Conservation (phyloP, 2,797 vertebrate species). For the Basileuterus tristriatus region DNA sequence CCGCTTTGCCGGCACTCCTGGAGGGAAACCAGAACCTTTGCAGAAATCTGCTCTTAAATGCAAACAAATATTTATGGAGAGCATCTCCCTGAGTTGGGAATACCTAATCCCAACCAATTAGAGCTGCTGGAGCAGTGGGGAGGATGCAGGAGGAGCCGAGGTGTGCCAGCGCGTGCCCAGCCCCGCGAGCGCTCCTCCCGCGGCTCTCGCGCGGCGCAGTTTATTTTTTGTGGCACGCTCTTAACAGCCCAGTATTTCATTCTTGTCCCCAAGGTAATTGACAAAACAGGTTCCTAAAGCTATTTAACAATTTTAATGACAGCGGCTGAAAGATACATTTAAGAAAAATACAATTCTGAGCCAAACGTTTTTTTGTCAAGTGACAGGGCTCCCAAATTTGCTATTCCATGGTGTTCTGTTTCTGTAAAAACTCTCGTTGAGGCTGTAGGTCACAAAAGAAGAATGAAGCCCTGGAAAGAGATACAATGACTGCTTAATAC, state of each 20-base stretch:
- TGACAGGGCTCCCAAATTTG: background rate
- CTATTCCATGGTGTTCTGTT: background rate
- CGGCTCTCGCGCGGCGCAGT: accelerated
- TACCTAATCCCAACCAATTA: background rate
- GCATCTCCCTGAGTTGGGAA: background rate
- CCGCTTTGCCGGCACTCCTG: accelerated
- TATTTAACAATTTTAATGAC: slow-evolving; percentile 19
- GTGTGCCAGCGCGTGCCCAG: background rate
- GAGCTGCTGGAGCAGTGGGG: background rate
- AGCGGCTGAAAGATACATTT: background rate
- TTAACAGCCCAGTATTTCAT: background rate
- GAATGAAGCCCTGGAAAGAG: slow-evolving; percentile 44
- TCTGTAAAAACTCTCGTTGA: background rate
- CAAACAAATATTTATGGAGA: background rate
- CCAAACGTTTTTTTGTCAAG: background rate
- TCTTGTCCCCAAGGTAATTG: slow-evolving; percentile 9
- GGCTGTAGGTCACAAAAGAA: slow-evolving; percentile 54
- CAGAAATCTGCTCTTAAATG: background rate
- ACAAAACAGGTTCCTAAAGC: slow-evolving; percentile 11
- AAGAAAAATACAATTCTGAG: background rate
- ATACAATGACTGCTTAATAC: slow-evolving; percentile 44
- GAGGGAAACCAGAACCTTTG: background rate
- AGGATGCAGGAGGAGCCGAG: accelerated
- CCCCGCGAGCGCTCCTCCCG: background rate
- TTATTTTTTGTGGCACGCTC: background rate